Evolutionary conservation across 1,140 invertebrate species (phyloP).

Genomic region (Formica exsecta): DNA sequence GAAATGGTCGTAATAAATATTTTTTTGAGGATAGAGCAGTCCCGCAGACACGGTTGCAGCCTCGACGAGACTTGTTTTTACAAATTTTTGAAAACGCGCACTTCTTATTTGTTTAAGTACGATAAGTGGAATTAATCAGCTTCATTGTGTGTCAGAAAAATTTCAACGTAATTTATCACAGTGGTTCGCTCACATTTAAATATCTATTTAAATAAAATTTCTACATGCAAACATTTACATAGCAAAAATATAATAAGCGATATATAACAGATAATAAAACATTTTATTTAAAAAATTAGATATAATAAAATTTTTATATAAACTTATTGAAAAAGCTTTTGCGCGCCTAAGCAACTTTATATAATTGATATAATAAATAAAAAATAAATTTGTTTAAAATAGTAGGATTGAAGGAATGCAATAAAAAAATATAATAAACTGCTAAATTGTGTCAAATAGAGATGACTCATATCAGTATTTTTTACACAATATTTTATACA

Average conservation of each 20-base stretch:
- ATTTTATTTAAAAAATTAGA: slow-evolving; percentile 18
- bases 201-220: neutral
- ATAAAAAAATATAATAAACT: neutral
- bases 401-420: neutral
- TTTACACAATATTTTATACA: neutral
- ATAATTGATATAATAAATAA: slow-evolving; percentile 1
- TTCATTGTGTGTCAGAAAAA: slow-evolving; percentile 1
- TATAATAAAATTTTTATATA: neutral
- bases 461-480: slow-evolving; percentile 22
- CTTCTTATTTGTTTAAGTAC: slow-evolving; percentile 32
- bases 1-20: slow-evolving; percentile 60
- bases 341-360: neutral
- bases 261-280: neutral
- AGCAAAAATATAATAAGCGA: slow-evolving; percentile 1
- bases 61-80: slow-evolving; percentile 49
- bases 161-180: slow-evolving; percentile 32
- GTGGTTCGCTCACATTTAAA: neutral
- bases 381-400: slow-evolving; percentile 5
- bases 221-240: too few relatives aligned
- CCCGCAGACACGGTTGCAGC: neutral
- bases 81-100: slow-evolving; percentile 32
- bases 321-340: neutral
- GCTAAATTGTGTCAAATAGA: neutral
- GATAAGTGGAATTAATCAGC: slow-evolving; percentile 41
- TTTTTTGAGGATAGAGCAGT: slow-evolving; percentile 16